Conservation (phyloP, 2,113 vertebrate genomes). For the Vulpes lagopus region DNA sequence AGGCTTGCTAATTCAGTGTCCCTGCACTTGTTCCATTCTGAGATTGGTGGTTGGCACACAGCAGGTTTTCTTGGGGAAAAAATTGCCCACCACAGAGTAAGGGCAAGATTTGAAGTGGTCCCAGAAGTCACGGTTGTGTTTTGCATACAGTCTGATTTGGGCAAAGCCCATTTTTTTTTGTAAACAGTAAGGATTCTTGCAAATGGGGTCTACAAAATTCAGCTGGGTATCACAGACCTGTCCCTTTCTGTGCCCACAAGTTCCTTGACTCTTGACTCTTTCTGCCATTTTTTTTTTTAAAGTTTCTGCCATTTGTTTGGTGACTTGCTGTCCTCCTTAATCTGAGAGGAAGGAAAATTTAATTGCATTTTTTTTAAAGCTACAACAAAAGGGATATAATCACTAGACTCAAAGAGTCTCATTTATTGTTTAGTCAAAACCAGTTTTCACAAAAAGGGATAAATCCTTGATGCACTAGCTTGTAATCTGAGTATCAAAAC, state of each 20-base stretch:
- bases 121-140: no score
- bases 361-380: not conserved
- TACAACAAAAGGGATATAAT: not conserved
- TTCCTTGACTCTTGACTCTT: accelerated
- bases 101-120: accelerated
- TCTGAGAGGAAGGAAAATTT: not conserved
- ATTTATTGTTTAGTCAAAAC: not conserved
- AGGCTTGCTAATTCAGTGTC: no score
- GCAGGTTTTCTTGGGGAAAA: not conserved
- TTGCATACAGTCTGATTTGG: accelerated
- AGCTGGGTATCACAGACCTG: not conserved
- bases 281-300: not conserved
- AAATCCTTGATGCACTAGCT: not conserved
- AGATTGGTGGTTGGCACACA: accelerated
- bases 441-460: accelerated
- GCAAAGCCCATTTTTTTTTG: accelerated
- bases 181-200: not conserved
- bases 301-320: not conserved
- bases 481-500: not conserved
- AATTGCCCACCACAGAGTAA: not conserved
- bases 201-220: accelerated
- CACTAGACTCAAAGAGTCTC: not conserved
- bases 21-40: not conserved
- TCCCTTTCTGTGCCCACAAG: accelerated
- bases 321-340: accelerated